Percentiles rank a stretch among this genome's conserved stretches.
phyloP scores from a whole-genome alignment of 2,888 invertebrate genomes.

The Drosophila mimetica region DNA sequence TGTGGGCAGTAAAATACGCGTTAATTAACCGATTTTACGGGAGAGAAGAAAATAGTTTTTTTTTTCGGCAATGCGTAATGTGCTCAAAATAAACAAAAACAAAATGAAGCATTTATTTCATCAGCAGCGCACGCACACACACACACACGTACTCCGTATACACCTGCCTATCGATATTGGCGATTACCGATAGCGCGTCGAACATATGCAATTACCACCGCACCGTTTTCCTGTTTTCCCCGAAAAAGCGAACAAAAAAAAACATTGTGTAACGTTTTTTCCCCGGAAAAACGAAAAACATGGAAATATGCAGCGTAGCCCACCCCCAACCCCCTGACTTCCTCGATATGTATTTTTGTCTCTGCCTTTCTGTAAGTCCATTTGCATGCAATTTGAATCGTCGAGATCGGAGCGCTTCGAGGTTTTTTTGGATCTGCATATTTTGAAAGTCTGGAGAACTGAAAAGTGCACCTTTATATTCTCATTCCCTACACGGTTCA shows the following conservation, averaged over 20 bases:
- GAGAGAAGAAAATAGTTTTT: conserved; percentile 14
- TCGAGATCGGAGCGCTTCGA: conserved; percentile 23
- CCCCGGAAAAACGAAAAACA: conserved; percentile 23
- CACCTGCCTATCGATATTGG: conserved; percentile 12
- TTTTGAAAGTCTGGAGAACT: not conserved
- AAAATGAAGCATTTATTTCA: conserved; percentile 41
- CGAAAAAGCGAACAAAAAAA: conserved; percentile 16
- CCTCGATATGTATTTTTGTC: not conserved
- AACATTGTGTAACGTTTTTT: conserved; percentile 31
- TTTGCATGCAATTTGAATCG: conserved; percentile 35
- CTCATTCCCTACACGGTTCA: not conserved
- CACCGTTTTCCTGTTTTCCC: conserved; percentile 16
- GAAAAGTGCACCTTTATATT: not conserved
- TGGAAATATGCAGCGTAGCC: conserved; percentile 28
- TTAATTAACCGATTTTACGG: conserved; percentile 18
- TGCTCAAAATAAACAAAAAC: conserved; percentile 46
- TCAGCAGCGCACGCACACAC: conserved; percentile 34
- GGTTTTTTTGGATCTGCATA: conserved; percentile 34
- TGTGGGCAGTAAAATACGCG: conserved; percentile 24
- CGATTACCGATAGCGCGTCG: conserved; percentile 13
- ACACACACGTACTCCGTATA: conserved; percentile 1
- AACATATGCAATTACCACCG: conserved; percentile 28
- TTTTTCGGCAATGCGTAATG: conserved; percentile 25
- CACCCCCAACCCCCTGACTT: not conserved
- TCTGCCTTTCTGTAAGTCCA: conserved; percentile 10